Conservation (phyloP, 37 sponge, comb jelly and placozoan genomes). For the Dysidea cf. avara region DNA sequence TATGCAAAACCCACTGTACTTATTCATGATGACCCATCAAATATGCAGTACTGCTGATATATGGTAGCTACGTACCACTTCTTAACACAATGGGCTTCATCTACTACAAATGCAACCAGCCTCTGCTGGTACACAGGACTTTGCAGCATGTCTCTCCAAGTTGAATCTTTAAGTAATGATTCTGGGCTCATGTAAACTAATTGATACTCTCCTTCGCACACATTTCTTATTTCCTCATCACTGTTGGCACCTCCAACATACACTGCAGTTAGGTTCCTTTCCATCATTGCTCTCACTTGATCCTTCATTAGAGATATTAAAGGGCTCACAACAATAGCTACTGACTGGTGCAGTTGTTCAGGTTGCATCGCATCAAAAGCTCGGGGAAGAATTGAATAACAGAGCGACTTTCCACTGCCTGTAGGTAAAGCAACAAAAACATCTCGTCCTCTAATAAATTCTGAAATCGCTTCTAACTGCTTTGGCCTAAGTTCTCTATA, state of each 20-base stretch:
- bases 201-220: constrained; percentile 3
- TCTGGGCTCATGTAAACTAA: constrained; percentile 24
- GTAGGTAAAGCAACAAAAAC: constrained; percentile 29
- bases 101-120: constrained; percentile 19
- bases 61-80: constrained; percentile 39
- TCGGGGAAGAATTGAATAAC: constrained; percentile 13
- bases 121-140: not conserved
- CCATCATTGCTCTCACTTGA: constrained; percentile 1
- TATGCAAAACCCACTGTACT: no score
- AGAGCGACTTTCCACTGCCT: constrained; percentile 35
- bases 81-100: constrained; percentile 31
- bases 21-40: no score
- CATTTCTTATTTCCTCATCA: not conserved
- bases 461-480: not conserved
- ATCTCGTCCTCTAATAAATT: constrained; percentile 12
- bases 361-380: not conserved
- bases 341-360: constrained; percentile 1
- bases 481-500: no score
- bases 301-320: constrained; percentile 28
- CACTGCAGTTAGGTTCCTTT: not conserved
- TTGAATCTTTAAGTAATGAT: not conserved
- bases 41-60: no score
- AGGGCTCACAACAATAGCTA: no score
- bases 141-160: constrained; percentile 27
- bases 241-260: no score